Conservation (phyloP, 2,113 vertebrate species). For the Rhipidura dahli region DNA sequence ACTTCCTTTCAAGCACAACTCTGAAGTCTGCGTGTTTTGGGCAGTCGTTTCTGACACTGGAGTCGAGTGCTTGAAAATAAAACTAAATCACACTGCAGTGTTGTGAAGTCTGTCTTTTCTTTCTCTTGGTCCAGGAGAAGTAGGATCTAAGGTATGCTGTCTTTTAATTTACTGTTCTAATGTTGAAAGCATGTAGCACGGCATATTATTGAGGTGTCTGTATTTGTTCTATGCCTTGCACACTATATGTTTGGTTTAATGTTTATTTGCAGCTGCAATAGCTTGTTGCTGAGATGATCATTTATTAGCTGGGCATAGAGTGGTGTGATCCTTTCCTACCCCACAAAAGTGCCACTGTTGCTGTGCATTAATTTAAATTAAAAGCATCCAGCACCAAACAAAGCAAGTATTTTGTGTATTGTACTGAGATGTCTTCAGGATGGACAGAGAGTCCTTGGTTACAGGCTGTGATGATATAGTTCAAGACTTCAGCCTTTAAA, state of each 20-base stretch:
- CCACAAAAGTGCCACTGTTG: slow-evolving; percentile 43
- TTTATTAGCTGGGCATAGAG: background rate
- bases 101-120: background rate
- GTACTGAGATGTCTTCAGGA: slow-evolving; percentile 31
- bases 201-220: background rate
- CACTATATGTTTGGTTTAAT: background rate
- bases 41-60: background rate
- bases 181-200: background rate
- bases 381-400: slow-evolving; percentile 17
- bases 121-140: background rate
- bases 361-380: slow-evolving; percentile 3
- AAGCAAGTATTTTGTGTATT: slow-evolving; percentile 51
- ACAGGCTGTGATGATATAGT: background rate
- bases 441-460: slow-evolving; percentile 9
- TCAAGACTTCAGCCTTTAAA: background rate
- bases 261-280: background rate
- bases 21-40: background rate
- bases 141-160: background rate
- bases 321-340: background rate
- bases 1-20: background rate
- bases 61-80: background rate
- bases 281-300: background rate
- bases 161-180: background rate
- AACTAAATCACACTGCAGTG: background rate
- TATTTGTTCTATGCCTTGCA: background rate